These are phyloP conservation scores for Mellivora capensis DNA, from an alignment of 2,113 vertebrate species.

Conservation along the genomic window DNA sequence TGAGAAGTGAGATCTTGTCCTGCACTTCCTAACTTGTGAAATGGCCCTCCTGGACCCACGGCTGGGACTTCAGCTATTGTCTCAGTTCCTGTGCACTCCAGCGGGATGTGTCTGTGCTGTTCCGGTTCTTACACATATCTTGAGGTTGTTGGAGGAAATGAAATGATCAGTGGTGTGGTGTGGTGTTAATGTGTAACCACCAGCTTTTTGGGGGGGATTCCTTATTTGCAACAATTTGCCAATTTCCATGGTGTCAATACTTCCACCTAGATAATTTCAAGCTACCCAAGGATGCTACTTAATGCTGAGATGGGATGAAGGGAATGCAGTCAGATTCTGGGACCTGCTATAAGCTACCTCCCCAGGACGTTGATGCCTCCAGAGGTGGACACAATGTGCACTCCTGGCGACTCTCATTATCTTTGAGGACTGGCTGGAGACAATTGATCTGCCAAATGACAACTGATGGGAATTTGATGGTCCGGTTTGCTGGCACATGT, in stretches of 20 bases:
- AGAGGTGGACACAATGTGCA: accelerated
- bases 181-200: not conserved
- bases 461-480: not conserved
- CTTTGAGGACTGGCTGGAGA: not conserved
- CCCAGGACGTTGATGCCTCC: accelerated
- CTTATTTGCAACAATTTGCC: not conserved
- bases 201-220: accelerated
- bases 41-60: no score
- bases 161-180: accelerated
- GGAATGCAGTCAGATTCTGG: not conserved
- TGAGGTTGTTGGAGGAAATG: not conserved
- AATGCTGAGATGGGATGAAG: not conserved
- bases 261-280: not conserved
- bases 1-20: not conserved
- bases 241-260: not conserved
- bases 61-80: not conserved
- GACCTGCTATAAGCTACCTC: not conserved
- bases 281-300: not conserved
- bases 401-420: not conserved
- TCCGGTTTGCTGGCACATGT: accelerated
- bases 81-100: not conserved
- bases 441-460: not conserved
- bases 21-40: not conserved
- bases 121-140: accelerated
- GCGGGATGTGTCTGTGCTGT: accelerated